These are phyloP conservation scores for Aelia acuminata DNA, from an alignment of 2,888 invertebrate species.

Conservation along the genomic window DNA sequence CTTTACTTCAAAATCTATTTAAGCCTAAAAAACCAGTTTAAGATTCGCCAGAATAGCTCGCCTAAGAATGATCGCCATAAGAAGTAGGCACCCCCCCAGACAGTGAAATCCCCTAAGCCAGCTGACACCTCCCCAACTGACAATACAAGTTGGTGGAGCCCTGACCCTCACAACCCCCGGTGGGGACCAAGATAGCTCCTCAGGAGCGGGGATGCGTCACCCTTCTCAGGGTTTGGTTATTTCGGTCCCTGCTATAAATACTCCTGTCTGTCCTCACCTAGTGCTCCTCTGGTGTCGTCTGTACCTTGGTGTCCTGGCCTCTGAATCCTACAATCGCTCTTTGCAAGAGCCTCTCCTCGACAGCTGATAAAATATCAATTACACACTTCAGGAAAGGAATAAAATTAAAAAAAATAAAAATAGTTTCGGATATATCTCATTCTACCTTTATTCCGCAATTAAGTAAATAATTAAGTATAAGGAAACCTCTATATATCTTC, in stretches of 20 bases:
- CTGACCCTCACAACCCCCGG: slow-evolving; percentile 43
- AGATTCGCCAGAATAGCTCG: background rate
- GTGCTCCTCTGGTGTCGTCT: background rate
- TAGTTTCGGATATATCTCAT: no score
- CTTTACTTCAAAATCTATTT: no score
- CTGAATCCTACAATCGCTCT: background rate
- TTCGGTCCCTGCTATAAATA: slow-evolving; percentile 17
- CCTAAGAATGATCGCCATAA: background rate
- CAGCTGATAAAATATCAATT: no score
- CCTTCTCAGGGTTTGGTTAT: background rate
- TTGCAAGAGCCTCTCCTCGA: no score
- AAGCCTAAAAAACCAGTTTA: background rate
- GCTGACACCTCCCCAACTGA: background rate
- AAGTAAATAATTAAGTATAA: no score
- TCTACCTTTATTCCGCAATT: no score
- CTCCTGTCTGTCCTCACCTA: slow-evolving; percentile 5
- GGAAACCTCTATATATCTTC: no score
- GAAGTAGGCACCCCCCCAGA: background rate
- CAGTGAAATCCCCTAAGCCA: background rate
- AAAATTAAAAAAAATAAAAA: no score
- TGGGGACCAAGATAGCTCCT: background rate
- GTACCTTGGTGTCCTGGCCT: no score
- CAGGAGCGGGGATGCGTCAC: slow-evolving; percentile 8
- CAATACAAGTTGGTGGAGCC: background rate
- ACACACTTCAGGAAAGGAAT: no score